Evolutionary conservation across 2,888 invertebrate species (phyloP).

Genomic region (Palloptera scutellata): DNA sequence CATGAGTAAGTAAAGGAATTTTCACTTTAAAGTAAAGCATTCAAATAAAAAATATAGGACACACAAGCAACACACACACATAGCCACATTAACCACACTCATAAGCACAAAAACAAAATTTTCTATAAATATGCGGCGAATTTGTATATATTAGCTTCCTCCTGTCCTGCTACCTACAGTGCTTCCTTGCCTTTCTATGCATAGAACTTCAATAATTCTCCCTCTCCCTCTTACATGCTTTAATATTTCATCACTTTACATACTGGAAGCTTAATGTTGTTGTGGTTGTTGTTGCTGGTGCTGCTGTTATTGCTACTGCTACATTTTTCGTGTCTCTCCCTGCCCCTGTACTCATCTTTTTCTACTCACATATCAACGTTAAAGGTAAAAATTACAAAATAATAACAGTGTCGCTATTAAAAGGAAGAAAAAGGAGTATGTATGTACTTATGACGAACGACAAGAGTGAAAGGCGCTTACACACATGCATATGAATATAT

Average conservation of each 20-base stretch:
- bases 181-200: too few species aligned
- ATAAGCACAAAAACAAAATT: not conserved
- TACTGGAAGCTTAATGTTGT: too few species aligned
- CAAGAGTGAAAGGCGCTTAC: too few species aligned
- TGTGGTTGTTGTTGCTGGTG: too few species aligned
- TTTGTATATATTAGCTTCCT: not conserved
- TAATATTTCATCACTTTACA: too few species aligned
- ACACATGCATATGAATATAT: not conserved
- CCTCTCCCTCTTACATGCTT: too few species aligned
- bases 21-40: not conserved
- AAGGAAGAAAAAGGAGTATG: not conserved
- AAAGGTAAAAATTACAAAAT: conserved; percentile 4
- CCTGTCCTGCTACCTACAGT: not conserved
- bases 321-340: not conserved
- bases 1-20: not conserved
- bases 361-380: not conserved
- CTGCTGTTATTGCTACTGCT: too few species aligned
- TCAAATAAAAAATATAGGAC: not conserved
- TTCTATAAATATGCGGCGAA: conserved; percentile 2
- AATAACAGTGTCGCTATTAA: not conserved
- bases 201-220: too few species aligned
- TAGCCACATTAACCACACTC: not conserved
- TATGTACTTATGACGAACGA: too few species aligned
- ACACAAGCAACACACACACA: not conserved
- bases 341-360: not conserved